Conservation (phyloP, 2,113 vertebrate species). For the Misgurnus anguillicaudatus region DNA sequence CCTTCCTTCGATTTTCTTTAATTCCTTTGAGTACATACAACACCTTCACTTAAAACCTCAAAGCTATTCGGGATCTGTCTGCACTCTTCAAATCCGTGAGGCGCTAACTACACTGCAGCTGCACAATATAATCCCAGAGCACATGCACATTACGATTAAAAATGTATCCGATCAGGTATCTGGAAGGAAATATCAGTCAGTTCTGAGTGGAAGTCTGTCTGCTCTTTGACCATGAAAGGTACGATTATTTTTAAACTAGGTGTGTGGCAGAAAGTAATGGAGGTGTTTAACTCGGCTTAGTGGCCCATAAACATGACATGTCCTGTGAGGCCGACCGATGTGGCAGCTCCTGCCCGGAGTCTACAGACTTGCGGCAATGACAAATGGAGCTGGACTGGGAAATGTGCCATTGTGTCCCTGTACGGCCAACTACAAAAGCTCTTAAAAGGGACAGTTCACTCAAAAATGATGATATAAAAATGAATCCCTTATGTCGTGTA, state of each 20-base stretch:
- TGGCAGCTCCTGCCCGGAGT: background rate
- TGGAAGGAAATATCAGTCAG: constrained; percentile 19
- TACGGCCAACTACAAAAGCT: background rate
- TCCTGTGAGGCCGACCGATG: background rate
- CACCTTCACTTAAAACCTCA: background rate
- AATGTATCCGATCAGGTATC: background rate
- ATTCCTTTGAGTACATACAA: background rate
- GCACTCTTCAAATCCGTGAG: background rate
- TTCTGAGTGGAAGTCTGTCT: constrained; percentile 12
- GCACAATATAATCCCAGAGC: background rate
- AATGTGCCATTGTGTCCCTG: background rate
- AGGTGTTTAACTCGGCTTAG: constrained; percentile 33
- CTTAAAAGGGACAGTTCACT: too few species aligned
- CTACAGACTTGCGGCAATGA: background rate
- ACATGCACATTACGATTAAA: constrained; percentile 2
- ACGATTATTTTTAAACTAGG: constrained; percentile 25
- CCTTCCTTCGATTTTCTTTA: background rate
- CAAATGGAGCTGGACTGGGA: constrained; percentile 22
- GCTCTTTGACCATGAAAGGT: background rate
- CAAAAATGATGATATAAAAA: too few species aligned
- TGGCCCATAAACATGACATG: constrained; percentile 34
- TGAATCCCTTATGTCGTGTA: too few species aligned
- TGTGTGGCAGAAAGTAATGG: constrained; percentile 14
- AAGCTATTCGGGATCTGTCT: background rate
- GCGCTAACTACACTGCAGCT: background rate